phyloP scores from a whole-genome alignment of 2,113 vertebrate species.

The Heterotis niloticus region DNA sequence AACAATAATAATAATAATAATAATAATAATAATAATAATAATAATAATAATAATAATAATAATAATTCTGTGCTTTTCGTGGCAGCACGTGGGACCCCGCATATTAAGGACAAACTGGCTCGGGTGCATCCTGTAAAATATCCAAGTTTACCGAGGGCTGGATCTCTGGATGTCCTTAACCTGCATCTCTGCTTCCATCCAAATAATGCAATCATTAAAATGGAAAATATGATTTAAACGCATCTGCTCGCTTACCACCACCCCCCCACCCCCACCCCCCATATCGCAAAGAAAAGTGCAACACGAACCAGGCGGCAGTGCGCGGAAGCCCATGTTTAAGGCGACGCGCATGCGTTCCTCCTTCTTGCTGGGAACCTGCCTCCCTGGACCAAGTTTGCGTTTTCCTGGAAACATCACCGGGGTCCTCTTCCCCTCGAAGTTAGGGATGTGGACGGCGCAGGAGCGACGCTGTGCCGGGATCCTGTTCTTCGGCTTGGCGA shows the following conservation, averaged over 20 bases:
- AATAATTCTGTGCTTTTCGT: constrained; percentile 2
- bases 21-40: background rate
- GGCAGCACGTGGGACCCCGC: constrained; percentile 30
- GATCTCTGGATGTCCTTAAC: constrained; percentile 41
- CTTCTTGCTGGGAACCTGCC: constrained; percentile 54
- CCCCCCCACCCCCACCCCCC: too few relatives aligned
- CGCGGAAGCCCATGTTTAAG: constrained; percentile 48
- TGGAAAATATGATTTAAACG: too few relatives aligned
- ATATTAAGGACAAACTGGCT: constrained; percentile 13
- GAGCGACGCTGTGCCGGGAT: constrained; percentile 59
- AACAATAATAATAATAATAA: background rate
- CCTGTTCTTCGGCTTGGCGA: constrained; percentile 63
- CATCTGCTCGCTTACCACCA: too few relatives aligned
- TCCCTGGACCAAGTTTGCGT: constrained; percentile 65
- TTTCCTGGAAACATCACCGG: constrained; percentile 58
- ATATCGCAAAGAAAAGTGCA: too few relatives aligned
- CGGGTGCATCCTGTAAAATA: constrained; percentile 38
- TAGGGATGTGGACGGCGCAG: constrained; percentile 67
- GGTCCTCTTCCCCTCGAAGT: constrained; percentile 56
- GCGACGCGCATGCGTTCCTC: constrained; percentile 64
- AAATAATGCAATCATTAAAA: constrained; percentile 10
- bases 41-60: background rate
- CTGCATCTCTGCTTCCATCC: constrained; percentile 35
- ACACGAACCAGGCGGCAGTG: too few relatives aligned
- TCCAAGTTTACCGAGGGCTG: constrained; percentile 35